Evolutionary conservation across 2,797 vertebrate genomes (phyloP), one percentile per base, ranked within the genome.

Genomic region (Phrynocephalus forsythii): DNA sequence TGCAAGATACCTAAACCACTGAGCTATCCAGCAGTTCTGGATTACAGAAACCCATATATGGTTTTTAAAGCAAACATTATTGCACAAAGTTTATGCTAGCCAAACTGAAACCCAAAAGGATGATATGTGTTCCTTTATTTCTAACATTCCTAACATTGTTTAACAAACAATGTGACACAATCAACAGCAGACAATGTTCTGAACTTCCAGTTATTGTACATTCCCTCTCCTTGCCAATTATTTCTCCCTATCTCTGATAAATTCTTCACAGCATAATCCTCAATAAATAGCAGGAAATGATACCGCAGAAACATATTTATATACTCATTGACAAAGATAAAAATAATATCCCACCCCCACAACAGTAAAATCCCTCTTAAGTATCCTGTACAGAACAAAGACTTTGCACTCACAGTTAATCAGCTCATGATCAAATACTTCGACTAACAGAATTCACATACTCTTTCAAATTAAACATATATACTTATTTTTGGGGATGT

Each of bases 91-190:
- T 81, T 92, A 91, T 67, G 72, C 82, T 88, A 91, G 69, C 88
- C 84, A 88, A 75, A 48, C 78, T 56, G 56, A 90, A 91, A 93
- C 88, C 24, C 60, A 56, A 93, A 44, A 88, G 92, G 83, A 94
- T 86, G 91, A 69, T 79, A 86, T 87, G 88, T 89, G 92, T 72
- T 93, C 48, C 91, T 84, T 87, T n/a, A 86, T 91, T 94, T 90
- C 67, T 84, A 79, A 86, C 92, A 95, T 95, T 94, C 90, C 92
- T 89, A n/a, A 86, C 60, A 82, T 93, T 93, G 88, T 92, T 91
- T 56, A 10, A 94, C 50, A 94, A 93, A 91, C 88, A 82, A 91
- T 71, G 52, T 89, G 86, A 84, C 20, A 90, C 73, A 83, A 89
- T 75, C 86, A 87, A 89, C 87, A 77, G 89, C 82, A 91, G 73